Percentiles rank a stretch among this genome's conserved stretches.
Evolutionary conservation across 2,888 invertebrate species (phyloP).

Genomic region (Cephus pygmeus): DNA sequence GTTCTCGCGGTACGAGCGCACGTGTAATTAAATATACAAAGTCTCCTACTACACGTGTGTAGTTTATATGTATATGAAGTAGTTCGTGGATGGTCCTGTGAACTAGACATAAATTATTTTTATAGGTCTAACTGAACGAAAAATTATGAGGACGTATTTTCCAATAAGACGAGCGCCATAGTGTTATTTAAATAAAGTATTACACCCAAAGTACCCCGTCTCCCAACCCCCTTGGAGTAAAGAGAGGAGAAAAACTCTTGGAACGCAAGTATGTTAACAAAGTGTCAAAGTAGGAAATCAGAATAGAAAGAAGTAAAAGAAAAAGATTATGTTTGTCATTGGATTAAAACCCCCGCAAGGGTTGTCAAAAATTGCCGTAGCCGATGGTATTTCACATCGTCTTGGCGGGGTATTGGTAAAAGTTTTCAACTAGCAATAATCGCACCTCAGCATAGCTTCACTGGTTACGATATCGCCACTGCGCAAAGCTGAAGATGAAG

Average conservation of each 20-base stretch:
- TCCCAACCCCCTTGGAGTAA: too few species aligned
- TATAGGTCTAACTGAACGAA: not conserved
- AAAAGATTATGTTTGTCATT: slow-evolving; percentile 23
- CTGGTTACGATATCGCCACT: slow-evolving; percentile 93
- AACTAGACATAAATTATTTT: not conserved
- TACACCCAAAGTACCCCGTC: too few species aligned
- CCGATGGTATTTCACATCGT: slow-evolving; percentile 88
- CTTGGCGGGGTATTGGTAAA: slow-evolving; percentile 92
- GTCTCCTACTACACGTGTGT: not conserved
- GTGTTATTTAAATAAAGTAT: not conserved
- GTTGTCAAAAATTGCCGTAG: slow-evolving; percentile 88
- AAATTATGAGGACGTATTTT: not conserved
- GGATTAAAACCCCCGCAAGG: slow-evolving; percentile 61
- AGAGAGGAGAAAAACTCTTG: too few species aligned
- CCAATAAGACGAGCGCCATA: not conserved
- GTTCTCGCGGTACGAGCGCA: not conserved
- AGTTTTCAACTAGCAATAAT: slow-evolving; percentile 95
- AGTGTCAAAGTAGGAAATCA: too few species aligned
- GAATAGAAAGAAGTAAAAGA: too few species aligned
- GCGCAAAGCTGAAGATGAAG: slow-evolving; percentile 79
- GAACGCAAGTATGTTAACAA: too few species aligned
- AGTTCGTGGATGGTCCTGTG: not conserved
- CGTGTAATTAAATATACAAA: not conserved
- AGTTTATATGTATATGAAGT: not conserved
- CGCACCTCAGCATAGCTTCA: slow-evolving; percentile 90